Evolutionary conservation across 2,113 vertebrate genomes (phyloP), one percentile per base, ranked within the genome.

Genomic region (Pungitius pungitius): DNA sequence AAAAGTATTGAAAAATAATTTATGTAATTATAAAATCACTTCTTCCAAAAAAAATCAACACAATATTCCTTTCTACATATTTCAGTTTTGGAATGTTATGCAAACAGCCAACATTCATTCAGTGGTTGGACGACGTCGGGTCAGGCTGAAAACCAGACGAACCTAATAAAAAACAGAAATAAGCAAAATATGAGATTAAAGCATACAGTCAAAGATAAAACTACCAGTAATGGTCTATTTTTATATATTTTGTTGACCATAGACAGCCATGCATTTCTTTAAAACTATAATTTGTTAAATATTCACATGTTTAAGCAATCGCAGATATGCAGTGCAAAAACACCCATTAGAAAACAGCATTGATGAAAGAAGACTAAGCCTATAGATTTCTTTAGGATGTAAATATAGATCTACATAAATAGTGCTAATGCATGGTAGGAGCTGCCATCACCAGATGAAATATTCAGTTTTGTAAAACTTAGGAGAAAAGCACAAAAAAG

Each of bases 101-200:
- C 42, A 66, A 49, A 74, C 17, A 9, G 45, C 45, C 73, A 45
- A 74, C 73, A 75, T 55, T 69, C 58, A 39, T 75, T 92, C 81
- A 92, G 74, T 87, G 69, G 76, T 91, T 81, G 18, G 89, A 87
- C 58, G 83, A 89, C 76, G 90, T 91, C 17, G 84, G 57, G 69
- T 86, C 73, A 1, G 76, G 52, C 22, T 85, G 89, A 33, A 84
- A 42, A 27, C 66, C 30, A 6, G 90, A 80, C 0, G 91, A 81
- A 67, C 82, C 93, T 95, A 65, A 45, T 0, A 8, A 27, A 39
- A 85, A 24, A 43, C 18, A 67, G 24, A 57, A 15, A 27, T 8
- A 58, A 20, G 8, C 20, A 35, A 5, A 18, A 2, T 20, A 0
- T 9, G 18, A 1, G 30, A 58, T 20, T 33, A 54, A 33, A 43